Percentiles rank a stretch among this genome's conserved stretches.
phyloP scores from a whole-genome alignment of 2,888 invertebrate species.

The Eretmocerus hayati region DNA sequence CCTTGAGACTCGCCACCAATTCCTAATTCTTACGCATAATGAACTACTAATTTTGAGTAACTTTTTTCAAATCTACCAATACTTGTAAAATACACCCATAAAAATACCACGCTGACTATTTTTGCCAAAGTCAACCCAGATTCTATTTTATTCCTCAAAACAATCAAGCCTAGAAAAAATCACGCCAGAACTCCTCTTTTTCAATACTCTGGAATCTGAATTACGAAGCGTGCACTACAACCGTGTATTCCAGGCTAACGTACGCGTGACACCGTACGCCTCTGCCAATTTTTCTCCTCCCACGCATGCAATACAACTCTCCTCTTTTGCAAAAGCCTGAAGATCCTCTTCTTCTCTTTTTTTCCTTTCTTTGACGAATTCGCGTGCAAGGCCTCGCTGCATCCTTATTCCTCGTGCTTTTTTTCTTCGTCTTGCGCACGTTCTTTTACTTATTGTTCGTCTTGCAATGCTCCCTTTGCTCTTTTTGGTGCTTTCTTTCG shows the following conservation, averaged over 20 bases:
- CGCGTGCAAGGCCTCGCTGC: background rate
- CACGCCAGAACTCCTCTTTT: too few relatives aligned
- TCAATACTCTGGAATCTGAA: too few relatives aligned
- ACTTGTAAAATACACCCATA: too few relatives aligned
- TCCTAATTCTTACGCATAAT: too few relatives aligned
- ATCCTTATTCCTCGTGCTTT: conserved; percentile 7
- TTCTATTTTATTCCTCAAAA: too few relatives aligned
- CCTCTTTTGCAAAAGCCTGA: background rate
- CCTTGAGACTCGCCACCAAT: too few relatives aligned
- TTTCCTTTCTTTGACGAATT: conserved; percentile 7
- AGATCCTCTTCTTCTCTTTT: conserved; percentile 3
- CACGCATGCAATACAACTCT: conserved; percentile 8
- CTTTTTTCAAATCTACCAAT: too few relatives aligned
- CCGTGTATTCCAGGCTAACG: conserved; percentile 27
- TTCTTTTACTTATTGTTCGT: background rate
- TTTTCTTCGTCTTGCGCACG: conserved; percentile 2
- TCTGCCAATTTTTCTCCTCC: conserved; percentile 12
- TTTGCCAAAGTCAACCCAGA: too few relatives aligned
- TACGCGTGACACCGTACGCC: background rate
- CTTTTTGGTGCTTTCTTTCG: conserved; percentile 3
- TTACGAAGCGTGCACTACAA: conserved; percentile 1
- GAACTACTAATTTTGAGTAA: too few relatives aligned
- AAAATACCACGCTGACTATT: too few relatives aligned
- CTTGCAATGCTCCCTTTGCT: conserved; percentile 6
- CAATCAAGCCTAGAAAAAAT: too few relatives aligned